phyloP scores from a whole-genome alignment of 2,888 invertebrate genomes.

The Augochlorella aurata region DNA sequence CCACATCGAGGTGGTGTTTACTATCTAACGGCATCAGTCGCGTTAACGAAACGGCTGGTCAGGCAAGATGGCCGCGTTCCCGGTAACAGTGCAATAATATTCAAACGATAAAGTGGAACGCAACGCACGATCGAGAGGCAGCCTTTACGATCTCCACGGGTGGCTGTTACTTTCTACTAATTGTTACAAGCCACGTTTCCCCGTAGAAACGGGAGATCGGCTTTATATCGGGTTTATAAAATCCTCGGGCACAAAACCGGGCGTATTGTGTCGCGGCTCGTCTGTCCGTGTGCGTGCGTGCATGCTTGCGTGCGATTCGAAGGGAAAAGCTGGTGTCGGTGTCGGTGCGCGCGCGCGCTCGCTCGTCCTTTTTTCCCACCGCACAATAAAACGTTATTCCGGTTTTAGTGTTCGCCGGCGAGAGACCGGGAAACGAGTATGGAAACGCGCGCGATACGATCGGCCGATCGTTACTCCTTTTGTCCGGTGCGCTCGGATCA shows the following conservation, averaged over 20 bases:
- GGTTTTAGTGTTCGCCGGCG: constrained; percentile 56
- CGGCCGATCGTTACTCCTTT: constrained; percentile 63
- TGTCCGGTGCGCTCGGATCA: constrained; percentile 63
- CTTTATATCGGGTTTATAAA: constrained; percentile 39
- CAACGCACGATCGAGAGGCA: not conserved
- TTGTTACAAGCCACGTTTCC: constrained; percentile 8
- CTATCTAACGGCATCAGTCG: too few relatives aligned
- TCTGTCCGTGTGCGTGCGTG: not conserved
- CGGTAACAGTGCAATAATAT: not conserved
- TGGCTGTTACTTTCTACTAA: constrained; percentile 13
- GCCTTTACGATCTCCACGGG: constrained; percentile 21
- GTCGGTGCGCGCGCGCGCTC: not conserved
- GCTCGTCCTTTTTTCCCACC: constrained; percentile 14
- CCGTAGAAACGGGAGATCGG: not conserved
- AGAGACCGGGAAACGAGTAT: constrained; percentile 30
- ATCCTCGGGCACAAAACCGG: not conserved
- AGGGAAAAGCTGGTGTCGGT: constrained; percentile 1
- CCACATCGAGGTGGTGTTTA: too few relatives aligned
- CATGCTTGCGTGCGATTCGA: not conserved
- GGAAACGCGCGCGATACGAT: constrained; percentile 54
- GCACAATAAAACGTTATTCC: constrained; percentile 61
- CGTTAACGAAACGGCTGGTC: not conserved
- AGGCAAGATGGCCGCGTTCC: not conserved
- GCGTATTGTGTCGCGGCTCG: constrained; percentile 20
- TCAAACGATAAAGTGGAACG: constrained; percentile 8